phyloP scores from a whole-genome alignment of 2,888 invertebrate genomes.

The Eurois occulta region DNA sequence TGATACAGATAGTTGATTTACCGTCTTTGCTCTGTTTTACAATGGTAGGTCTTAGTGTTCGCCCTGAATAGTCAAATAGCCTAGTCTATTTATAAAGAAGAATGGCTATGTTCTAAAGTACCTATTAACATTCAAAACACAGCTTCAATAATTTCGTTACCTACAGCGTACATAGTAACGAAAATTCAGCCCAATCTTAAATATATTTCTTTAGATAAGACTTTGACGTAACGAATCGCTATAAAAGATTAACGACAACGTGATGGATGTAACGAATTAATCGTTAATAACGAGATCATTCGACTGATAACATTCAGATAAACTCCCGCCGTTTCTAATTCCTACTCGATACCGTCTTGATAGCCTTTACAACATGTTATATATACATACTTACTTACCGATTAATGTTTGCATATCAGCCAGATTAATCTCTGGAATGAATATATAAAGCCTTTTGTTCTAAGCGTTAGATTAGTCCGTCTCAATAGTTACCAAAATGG shows the following conservation, averaged over 20 bases:
- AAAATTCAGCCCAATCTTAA: conserved; percentile 38
- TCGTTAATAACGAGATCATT: conserved; percentile 48
- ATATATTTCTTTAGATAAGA: conserved; percentile 35
- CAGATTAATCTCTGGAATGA: conserved; percentile 53
- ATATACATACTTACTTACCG: conserved; percentile 39
- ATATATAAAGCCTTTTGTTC: conserved; percentile 66
- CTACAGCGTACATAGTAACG: conserved; percentile 19
- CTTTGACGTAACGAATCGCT: conserved; percentile 31
- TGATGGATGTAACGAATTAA: conserved; percentile 43
- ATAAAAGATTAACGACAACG: conserved; percentile 54
- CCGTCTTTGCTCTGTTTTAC: not conserved
- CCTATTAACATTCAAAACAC: not conserved
- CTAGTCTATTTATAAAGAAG: not conserved
- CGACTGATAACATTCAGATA: conserved; percentile 42
- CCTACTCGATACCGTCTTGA: conserved; percentile 51
- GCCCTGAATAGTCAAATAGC: conserved; percentile 9
- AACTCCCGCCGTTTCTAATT: conserved; percentile 46
- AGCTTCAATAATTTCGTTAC: not conserved
- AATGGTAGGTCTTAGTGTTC: not conserved
- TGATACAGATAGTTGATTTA: not conserved
- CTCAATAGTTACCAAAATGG: conserved; percentile 83
- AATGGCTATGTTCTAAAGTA: not conserved
- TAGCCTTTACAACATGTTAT: conserved; percentile 55
- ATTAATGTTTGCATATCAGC: conserved; percentile 55
- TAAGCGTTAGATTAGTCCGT: conserved; percentile 37